These are phyloP conservation scores for Labeo calbasu DNA, from an alignment of 2,797 vertebrate species.

Conservation along the genomic window DNA sequence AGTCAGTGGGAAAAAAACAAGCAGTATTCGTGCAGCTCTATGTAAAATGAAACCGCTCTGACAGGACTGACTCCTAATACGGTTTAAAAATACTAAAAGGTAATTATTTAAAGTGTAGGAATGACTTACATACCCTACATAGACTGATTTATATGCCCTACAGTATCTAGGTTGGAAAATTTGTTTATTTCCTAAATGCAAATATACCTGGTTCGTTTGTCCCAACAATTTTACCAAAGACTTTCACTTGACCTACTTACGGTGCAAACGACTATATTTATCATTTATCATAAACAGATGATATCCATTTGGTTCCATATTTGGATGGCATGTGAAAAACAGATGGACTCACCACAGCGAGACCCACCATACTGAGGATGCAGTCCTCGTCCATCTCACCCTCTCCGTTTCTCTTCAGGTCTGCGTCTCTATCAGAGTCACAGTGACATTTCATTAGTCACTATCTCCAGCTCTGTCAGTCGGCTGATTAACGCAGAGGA, in stretches of 20 bases:
- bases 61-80: background rate
- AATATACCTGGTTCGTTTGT: background rate
- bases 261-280: background rate
- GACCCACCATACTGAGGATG: background rate
- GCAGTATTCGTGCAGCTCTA: background rate
- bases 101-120: background rate
- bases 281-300: background rate
- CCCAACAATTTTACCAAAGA: background rate
- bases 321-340: slow-evolving; percentile 13
- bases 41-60: background rate
- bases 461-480: slow-evolving; percentile 51
- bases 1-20: background rate
- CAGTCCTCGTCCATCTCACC: slow-evolving; percentile 19
- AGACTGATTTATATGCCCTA: background rate
- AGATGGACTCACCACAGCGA: slow-evolving; percentile 17
- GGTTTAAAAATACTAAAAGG: background rate
- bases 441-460: slow-evolving; percentile 59
- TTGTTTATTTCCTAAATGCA: background rate
- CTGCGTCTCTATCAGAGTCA: slow-evolving; percentile 52
- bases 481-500: slow-evolving; percentile 52
- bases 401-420: slow-evolving; percentile 34
- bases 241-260: background rate
- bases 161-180: background rate
- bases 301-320: slow-evolving; percentile 11
- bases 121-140: background rate